These are phyloP conservation scores for Diachasma alloeum DNA, from an alignment of 1,140 invertebrate genomes.

Conservation along the genomic window DNA sequence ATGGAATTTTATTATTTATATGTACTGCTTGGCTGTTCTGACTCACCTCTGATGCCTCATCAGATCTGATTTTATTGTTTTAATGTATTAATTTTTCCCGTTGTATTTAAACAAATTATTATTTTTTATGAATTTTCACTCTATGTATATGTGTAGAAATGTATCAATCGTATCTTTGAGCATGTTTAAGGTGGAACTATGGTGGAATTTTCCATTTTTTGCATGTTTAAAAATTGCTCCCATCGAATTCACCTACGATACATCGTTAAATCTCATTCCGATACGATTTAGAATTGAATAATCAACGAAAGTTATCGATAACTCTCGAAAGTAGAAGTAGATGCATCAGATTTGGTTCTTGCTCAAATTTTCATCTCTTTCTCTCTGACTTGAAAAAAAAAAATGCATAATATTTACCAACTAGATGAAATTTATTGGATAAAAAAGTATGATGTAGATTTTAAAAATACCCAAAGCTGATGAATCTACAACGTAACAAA, in stretches of 20 bases:
- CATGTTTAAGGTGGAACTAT: too few species aligned
- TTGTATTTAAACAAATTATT: not conserved
- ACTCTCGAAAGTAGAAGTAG: not conserved
- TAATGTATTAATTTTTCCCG: not conserved
- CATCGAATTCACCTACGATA: too few species aligned
- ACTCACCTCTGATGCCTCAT: not conserved
- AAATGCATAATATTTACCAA: too few species aligned
- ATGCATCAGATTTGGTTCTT: slow-evolving; percentile 3
- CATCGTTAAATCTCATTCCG: not conserved
- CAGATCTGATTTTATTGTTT: not conserved
- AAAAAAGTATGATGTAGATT: not conserved
- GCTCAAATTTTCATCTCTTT: not conserved
- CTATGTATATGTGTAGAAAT: not conserved
- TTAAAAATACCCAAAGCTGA: not conserved
- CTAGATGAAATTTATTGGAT: too few species aligned
- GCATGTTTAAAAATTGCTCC: too few species aligned
- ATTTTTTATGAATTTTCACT: not conserved
- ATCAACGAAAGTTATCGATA: not conserved
- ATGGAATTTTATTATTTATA: not conserved
- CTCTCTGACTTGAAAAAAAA: not conserved
- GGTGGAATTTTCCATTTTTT: too few species aligned
- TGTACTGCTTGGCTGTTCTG: not conserved
- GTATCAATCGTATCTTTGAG: too few species aligned
- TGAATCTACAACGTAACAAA: not conserved
- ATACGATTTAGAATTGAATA: not conserved